Conservation (phyloP, 2,113 vertebrate species). For the Eptesicus fuscus region DNA sequence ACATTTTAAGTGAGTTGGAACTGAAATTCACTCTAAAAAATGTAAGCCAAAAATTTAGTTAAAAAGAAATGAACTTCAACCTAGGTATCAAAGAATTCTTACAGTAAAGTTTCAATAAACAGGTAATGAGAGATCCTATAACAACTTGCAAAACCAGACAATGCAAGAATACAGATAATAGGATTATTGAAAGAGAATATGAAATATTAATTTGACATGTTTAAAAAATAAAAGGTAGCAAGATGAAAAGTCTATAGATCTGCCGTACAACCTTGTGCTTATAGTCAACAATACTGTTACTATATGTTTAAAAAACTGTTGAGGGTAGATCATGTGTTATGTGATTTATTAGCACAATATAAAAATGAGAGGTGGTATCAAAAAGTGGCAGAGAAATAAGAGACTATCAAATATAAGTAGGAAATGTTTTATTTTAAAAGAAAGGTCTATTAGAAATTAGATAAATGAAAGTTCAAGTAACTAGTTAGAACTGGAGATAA, state of each 20-base stretch:
- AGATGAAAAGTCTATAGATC: not conserved
- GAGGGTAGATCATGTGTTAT: not conserved
- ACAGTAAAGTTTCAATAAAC: not conserved
- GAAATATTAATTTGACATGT: not conserved
- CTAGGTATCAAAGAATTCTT: not conserved
- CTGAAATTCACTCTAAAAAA: not conserved
- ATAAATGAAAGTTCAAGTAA: constrained; percentile 21
- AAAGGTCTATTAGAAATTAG: not conserved
- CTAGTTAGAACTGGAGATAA: not conserved
- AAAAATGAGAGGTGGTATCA: not conserved
- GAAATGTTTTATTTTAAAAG: not conserved
- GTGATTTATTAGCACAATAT: not conserved
- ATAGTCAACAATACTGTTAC: not conserved
- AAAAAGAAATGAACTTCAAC: not conserved
- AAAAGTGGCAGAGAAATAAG: not conserved
- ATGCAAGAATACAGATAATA: not conserved
- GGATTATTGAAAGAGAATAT: not conserved
- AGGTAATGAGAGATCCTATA: not conserved
- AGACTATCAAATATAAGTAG: not conserved
- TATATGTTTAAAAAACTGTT: not conserved
- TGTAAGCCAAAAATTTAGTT: not conserved
- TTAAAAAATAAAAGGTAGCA: not conserved
- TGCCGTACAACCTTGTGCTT: not conserved
- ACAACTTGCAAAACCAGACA: not conserved
- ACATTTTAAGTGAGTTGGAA: not conserved